Percentiles rank a stretch among this genome's conserved stretches.
Evolutionary conservation across 2,113 vertebrate species (phyloP).

Genomic region (Ia io): DNA sequence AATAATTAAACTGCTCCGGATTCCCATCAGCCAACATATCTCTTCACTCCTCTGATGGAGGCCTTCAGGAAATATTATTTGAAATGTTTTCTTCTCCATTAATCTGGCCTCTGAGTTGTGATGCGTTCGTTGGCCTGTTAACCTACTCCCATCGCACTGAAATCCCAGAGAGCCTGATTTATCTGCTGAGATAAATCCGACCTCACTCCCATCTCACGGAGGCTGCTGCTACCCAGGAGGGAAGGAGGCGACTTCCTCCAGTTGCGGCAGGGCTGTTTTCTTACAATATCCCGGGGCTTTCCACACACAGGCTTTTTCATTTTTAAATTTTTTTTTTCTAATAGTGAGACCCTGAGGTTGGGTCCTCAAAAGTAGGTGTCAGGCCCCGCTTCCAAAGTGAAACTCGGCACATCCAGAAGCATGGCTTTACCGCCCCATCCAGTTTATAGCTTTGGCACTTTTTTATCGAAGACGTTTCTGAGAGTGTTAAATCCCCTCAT

Average conservation of each 20-base stretch:
- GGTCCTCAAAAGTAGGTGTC: not conserved
- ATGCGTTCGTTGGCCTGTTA: not conserved
- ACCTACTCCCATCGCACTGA: not conserved
- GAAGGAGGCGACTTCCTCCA: not conserved
- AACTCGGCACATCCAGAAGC: not conserved
- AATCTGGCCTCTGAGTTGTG: not conserved
- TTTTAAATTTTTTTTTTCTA: not conserved
- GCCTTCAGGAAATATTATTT: conserved; percentile 24
- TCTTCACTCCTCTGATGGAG: not conserved
- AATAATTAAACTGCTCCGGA: conserved; percentile 22
- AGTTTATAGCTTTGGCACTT: not conserved
- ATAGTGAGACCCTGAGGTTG: not conserved
- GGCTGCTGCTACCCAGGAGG: not conserved
- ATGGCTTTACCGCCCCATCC: not conserved
- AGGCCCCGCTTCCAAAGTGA: not conserved
- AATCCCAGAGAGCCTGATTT: not conserved
- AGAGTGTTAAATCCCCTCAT: not conserved
- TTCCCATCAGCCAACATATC: not conserved
- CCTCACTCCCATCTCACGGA: not conserved
- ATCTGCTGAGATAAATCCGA: not conserved
- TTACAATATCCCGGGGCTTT: conserved; percentile 20
- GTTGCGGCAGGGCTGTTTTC: not conserved
- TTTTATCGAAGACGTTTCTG: not conserved
- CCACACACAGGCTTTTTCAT: not conserved
- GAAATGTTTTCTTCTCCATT: conserved; percentile 1